A percentile compares a stretch with the other conserved stretches of the same genome.
phyloP scores from a whole-genome alignment of 2,113 vertebrate species.

The Otolemur garnettii region DNA sequence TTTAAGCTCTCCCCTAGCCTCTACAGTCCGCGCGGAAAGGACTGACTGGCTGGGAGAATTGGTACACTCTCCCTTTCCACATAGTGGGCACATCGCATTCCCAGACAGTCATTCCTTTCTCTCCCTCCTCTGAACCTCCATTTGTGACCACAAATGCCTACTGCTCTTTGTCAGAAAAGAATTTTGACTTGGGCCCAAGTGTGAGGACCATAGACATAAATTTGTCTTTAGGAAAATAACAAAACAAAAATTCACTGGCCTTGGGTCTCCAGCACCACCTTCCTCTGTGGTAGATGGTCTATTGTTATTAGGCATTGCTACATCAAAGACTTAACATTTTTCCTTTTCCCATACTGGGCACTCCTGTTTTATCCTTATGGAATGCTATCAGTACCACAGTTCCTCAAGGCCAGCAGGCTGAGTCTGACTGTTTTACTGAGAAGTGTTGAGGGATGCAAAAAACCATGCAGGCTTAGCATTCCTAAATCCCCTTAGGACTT shows the following conservation, averaged over 20 bases:
- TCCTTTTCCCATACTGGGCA: background rate
- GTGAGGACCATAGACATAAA: background rate
- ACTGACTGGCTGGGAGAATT: background rate
- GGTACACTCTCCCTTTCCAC: background rate
- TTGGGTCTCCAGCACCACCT: background rate
- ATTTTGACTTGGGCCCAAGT: background rate
- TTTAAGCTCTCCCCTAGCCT: background rate
- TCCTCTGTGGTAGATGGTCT: background rate
- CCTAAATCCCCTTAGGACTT: background rate
- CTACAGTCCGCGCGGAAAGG: background rate
- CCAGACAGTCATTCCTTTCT: background rate
- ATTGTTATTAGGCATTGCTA: background rate
- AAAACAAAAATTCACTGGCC: background rate
- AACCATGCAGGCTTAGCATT: accelerated
- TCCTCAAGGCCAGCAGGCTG: background rate
- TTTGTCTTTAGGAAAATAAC: background rate
- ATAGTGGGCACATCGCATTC: background rate
- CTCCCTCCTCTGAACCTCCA: accelerated
- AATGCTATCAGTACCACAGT: background rate
- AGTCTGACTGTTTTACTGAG: background rate
- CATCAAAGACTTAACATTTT: background rate
- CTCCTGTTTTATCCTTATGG: background rate
- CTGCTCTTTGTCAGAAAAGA: background rate
- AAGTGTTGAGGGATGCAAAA: no score
- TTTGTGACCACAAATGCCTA: background rate